Evolutionary conservation across 2,797 vertebrate species (phyloP), one percentile per base, ranked within the genome.

Genomic region (Acestrorhynchus altus): DNA sequence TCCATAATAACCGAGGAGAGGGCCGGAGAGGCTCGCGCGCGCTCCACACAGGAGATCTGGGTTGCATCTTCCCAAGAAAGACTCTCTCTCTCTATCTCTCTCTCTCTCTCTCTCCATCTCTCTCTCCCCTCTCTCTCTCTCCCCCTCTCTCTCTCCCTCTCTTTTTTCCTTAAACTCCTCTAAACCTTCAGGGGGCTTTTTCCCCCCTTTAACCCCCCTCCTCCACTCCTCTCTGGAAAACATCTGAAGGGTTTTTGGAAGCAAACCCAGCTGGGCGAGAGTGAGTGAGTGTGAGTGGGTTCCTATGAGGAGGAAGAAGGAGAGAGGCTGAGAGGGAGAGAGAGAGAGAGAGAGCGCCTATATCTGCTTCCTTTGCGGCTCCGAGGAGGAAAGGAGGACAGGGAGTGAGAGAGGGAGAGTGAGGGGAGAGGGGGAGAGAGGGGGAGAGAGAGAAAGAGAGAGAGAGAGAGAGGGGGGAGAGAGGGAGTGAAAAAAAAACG

Each of bases 211-310:
- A 18, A 6, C 1, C 93, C 31, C 6, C 31, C 31, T 35, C 31
- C 31, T 35, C 31, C 91, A 85, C 89, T 60, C 26, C 8, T 93
- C 91, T 92, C 92, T 94, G 90, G 90, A 94, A 95, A 94, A 96
- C 95, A 96, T 96, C 94, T 95, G 95, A 96, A 95, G 95, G 90
- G 92, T 93, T 94, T 94, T 94, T 91, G 95, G 24, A 94, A 94
- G 88, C 91, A 90, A 90, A 93, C 87, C 94, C 95, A 95, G 94
- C 95, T 96, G 94, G 91, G 67, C 13, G 83, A 12, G 66, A 12
- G 73, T 40, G 78, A 69, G 78, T 51, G 81, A 39, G 77, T 75
- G 71, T 24, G 69, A 80, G 88, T 69, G 88, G 81, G 83, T 82
- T 26, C 54, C 54, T 28, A 57, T 8, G 24, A 28, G 13, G 24